Evolutionary conservation across 1,140 invertebrate genomes (phyloP), one percentile per base, ranked within the genome.

Genomic region (Dolichoris vasculosae): DNA sequence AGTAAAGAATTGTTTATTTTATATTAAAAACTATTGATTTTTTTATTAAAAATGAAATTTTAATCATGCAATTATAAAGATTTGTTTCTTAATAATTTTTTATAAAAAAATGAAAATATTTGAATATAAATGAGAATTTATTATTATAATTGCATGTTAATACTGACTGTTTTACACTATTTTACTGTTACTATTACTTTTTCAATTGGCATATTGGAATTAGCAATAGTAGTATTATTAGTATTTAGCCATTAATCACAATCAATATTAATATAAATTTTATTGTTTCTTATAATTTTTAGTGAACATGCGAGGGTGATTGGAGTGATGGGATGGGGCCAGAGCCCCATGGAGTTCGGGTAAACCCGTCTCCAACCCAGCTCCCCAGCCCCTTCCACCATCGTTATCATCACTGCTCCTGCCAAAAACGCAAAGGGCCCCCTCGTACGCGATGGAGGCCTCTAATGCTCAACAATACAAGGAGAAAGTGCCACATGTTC

Each of bases 271-370:
- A 1, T 71, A 0, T 20, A 35, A n/a, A 32, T 40, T 7, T 20
- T 35, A 3, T 55, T 59, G 13, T 48, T 75, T 75, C 73, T 73
- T 75, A 80, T 71, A 71, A 79, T 85, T 90, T 90, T 7, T 89
- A 93, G 93, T 92, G 90, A 90, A 89, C 89, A 92, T 91, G 92
- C 91, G 91, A 91, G 92, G 93, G 92, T 93, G 93, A 93, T 92
- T 91, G 92, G 91, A 93, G 92, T 93, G 90, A 93, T 93, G 92
- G 92, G 92, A 93, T 93, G 93, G 93, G 92, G 92, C 91, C 92
- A 93, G 93, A 93, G 92, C 92, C 92, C 93, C 92, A 93, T 93
- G 93, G 93, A 93, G 93, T 93, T 93, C 92, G 92, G 93, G 93
- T 93, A 93, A 90, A 92, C 92, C 92, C 92, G 92, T 92, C 92